Conservation (phyloP, 2,888 invertebrate genomes). For the Raillietiella orientalis region DNA sequence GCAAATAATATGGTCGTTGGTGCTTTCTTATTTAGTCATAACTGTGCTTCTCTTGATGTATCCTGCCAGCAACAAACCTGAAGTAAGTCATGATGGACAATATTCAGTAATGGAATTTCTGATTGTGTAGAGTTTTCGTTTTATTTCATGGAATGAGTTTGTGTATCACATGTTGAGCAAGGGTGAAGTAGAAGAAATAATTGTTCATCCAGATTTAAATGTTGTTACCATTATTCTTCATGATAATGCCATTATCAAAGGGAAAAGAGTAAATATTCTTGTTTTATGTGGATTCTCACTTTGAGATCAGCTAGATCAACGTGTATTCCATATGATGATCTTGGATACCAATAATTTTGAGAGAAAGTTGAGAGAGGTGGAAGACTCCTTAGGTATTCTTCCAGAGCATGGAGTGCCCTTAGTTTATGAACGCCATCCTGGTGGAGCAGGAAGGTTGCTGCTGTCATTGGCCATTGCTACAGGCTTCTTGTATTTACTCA, state of each 20-base stretch:
- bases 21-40: too few relatives aligned
- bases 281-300: not conserved
- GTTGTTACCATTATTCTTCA: constrained; percentile 51
- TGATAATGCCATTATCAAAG: constrained; percentile 58
- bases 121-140: constrained; percentile 23
- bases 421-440: constrained; percentile 44
- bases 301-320: constrained; percentile 20
- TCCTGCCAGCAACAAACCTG: too few relatives aligned
- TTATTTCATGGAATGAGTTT: constrained; percentile 89
- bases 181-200: constrained; percentile 67
- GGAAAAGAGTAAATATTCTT: constrained; percentile 20
- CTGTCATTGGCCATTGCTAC: constrained; percentile 25
- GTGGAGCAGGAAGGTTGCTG: constrained; percentile 31
- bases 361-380: constrained; percentile 53
- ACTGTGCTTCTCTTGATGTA: too few relatives aligned
- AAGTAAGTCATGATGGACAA: too few relatives aligned
- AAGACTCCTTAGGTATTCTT: constrained; percentile 34
- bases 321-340: constrained; percentile 48
- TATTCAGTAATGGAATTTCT: too few relatives aligned
- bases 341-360: constrained; percentile 58
- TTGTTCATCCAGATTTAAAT: constrained; percentile 50
- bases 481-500: not conserved
- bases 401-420: constrained; percentile 42
- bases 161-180: constrained; percentile 70
- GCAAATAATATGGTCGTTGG: too few relatives aligned